Evolutionary conservation across 2,113 vertebrate genomes (phyloP), one percentile per base, ranked within the genome.

Genomic region (Gopherus flavomarginatus): DNA sequence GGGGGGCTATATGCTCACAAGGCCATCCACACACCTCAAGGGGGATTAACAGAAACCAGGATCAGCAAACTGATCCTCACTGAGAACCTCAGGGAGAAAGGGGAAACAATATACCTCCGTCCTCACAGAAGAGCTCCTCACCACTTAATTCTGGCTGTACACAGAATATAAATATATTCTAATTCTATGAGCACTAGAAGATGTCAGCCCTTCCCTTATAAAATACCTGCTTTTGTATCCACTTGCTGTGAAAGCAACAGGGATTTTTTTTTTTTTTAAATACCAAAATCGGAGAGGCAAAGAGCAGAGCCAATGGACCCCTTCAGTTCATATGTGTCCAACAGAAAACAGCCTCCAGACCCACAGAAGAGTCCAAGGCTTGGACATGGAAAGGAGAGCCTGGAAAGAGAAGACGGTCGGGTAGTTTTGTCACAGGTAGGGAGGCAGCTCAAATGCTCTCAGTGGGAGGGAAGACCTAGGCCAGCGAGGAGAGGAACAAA

Each of bases 111-210:
- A 91, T 27, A 83, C 6, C 2, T 42, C 0, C 0, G 24, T 90
- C 16, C 72, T 84, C 35, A 54, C 5, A 16, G 6, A 5, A 75
- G 0, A 0, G 50, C 5, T 44, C 50, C 44, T 69, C n/a, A 21
- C 42, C 50, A 59, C 75, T 56, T 38, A 19, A 17, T 38, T n/a
- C 83, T 50, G 53, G 21, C 8, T 0, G 0, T 4, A 49, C 19
- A 57, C 42, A 77, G 53, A 69, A 57, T 31, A 26, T 26, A 17
- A 52, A 31, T 2, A 80, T 42, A 79, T 52, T 65, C 31, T 65
- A 65, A 65, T 65, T 17, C 31, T 21, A 19, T 62, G 57, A 29
- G 57, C 57, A 62, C 57, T 62, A 31, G 57, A 62, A 7, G 57
- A 13, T 14, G 57, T 11, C 35, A 65, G 14, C 10, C 35, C 65